Base-by-base conservation (phyloP, 2,888 invertebrate species). In the Seira musarum region DNA sequence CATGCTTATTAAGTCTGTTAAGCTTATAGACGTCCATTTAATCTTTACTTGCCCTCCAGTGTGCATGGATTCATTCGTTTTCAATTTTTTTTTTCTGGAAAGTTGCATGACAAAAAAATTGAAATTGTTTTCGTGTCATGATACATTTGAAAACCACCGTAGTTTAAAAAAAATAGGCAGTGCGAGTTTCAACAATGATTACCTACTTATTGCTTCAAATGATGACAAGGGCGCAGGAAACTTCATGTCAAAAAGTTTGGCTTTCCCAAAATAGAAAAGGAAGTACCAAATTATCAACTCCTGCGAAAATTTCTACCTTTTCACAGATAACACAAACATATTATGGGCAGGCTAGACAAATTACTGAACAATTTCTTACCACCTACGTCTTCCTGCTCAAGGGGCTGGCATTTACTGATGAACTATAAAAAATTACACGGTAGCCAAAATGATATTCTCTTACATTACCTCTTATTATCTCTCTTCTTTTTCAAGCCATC, bases 201-300 rank as follows among this genome's bases (percentile, higher is more conserved):
- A 80, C 68, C 80, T 74, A 53, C 2, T 3, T 13, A 53, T 53
- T 53, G 6, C 53, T 25, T 68, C 2, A 21, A 53, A 10, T 61
- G 80, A 73, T 74, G 80, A 75, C 53, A 70, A 71, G 74, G 71
- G 74, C 71, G 81, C 86, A 85, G 86, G 86, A 86, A 86, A 83
- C 84, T 80, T 83, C 85, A 80, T 80, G 81, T 84, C 84, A 84
- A 81, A 53, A 80, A 75, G 78, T 77, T 83, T 78, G 74, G 77
- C 80, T 81, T 65, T 82, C 70, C 80, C 83, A 70, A 84, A 84
- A 81, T 76, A 84, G 86, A 81, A 84, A 77, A 85, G 86, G 86
- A 86, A 86, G 81, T 84, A 78, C 60, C 83, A 86, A 86, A 86
- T 86, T 86, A 86, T 83, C 83, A 77, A 75, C 75, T 78, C 81